Evolutionary conservation across 2,888 invertebrate species (phyloP).

Genomic region (Eubasilissa splendida): DNA sequence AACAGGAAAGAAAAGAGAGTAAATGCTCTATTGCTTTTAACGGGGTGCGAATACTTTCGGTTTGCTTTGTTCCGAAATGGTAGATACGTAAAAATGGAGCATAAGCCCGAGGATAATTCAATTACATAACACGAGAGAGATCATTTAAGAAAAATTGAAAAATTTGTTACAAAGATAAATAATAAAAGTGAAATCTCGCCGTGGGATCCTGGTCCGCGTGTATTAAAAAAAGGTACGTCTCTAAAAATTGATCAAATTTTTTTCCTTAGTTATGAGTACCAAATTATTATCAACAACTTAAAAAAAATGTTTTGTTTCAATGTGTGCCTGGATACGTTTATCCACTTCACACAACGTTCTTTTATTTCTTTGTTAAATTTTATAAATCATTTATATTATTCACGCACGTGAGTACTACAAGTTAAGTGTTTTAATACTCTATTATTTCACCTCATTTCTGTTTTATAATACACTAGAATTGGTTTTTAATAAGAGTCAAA

Average conservation of each 20-base stretch:
- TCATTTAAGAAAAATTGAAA: conserved; percentile 16
- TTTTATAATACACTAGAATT: too few species aligned
- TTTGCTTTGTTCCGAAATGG: conserved; percentile 21
- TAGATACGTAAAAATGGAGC: background rate
- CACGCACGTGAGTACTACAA: too few species aligned
- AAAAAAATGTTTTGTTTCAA: background rate
- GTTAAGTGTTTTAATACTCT: too few species aligned
- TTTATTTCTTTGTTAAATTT: too few species aligned
- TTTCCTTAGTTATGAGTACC: background rate
- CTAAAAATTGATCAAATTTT: background rate
- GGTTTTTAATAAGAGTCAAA: too few species aligned
- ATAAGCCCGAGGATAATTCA: conserved; percentile 26
- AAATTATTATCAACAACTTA: conserved; percentile 4
- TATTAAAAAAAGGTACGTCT: conserved; percentile 28
- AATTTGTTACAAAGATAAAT: conserved; percentile 16
- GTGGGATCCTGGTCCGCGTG: background rate
- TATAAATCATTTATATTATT: too few species aligned
- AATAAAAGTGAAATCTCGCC: conserved; percentile 9
- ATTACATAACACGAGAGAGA: conserved; percentile 14
- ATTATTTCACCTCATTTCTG: too few species aligned
- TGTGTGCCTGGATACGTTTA: background rate
- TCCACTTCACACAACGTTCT: too few species aligned
- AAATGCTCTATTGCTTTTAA: conserved; percentile 35
- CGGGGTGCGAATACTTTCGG: conserved; percentile 13
- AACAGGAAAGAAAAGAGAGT: conserved; percentile 28